Evolutionary conservation across 2,888 invertebrate species (phyloP), one percentile per base, ranked within the genome.

Genomic region (Acronicta leporina): DNA sequence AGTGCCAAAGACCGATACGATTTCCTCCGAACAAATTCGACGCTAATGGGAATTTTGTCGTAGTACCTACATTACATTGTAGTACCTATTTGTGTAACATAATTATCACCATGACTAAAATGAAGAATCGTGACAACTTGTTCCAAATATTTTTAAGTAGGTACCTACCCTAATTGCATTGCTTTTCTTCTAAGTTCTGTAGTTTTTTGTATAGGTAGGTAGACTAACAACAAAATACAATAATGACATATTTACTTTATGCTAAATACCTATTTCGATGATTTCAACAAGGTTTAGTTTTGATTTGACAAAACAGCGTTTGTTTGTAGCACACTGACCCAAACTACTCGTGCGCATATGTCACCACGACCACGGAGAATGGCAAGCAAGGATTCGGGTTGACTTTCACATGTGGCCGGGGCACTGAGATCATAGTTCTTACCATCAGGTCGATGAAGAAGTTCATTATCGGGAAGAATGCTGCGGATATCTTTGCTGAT

Each of bases 321-420:
- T 63, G n/a, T 63, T 68, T 61, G 9, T 50, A 97, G 98, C 98
- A 98, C 81, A 96, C 96, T 0, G 97, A 98, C 90, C 98, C 98
- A 0, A 97, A 98, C 90, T 98, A 98, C 88, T 98, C 98, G 0
- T 97, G 98, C 80, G 97, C 98, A 0, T 98, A 98, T 88, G 98
- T 98, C n/a, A 96, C 96, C 2, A 89, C 97, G n/a, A 95, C 94
- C 66, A 96, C 97, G 0, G 95, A 95, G 44, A 94, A 94, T 65
- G 95, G 95, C 6, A 83, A 95, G 13, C 95, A 96, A 85, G 98
- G 98, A 5, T 96, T 96, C 86, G 98, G 98, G 0, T 90, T 98
- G 49, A 97, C 98, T 1, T 98, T 99, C 89, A 98, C 98, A 0
- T 95, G 97, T 56, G 98, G 98, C 9, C 95, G 97, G 73, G 98